Evolutionary conservation across 2,888 invertebrate species (phyloP).

Genomic region (Luffia ferchaultella): DNA sequence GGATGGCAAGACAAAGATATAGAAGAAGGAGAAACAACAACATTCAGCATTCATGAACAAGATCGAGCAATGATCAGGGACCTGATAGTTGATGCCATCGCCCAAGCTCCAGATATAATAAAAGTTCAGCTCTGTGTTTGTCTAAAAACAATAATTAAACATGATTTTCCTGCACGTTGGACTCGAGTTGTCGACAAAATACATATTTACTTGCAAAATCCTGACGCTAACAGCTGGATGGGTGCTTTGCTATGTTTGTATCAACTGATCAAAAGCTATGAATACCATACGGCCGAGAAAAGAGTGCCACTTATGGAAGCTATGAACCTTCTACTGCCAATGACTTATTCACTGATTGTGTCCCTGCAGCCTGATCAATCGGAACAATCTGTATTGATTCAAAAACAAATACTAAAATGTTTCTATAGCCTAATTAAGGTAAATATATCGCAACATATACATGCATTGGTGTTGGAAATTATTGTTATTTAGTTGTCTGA

Average conservation of each 20-base stretch:
- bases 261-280: slow-evolving; percentile 92
- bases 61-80: slow-evolving; percentile 93
- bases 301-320: slow-evolving; percentile 91
- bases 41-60: slow-evolving; percentile 94
- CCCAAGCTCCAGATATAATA: slow-evolving; percentile 91
- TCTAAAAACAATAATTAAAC: slow-evolving; percentile 91
- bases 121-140: slow-evolving; percentile 93
- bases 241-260: slow-evolving; percentile 92
- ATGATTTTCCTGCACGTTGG: slow-evolving; percentile 96
- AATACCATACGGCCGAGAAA: slow-evolving; percentile 91
- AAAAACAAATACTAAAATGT: slow-evolving; percentile 90
- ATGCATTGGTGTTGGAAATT: too few species aligned
- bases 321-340: slow-evolving; percentile 92
- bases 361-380: slow-evolving; percentile 84
- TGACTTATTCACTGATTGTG: slow-evolving; percentile 86
- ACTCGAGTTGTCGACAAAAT: slow-evolving; percentile 96
- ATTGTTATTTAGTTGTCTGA: too few species aligned
- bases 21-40: slow-evolving; percentile 75
- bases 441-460: slow-evolving; percentile 18
- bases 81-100: slow-evolving; percentile 94
- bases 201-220: slow-evolving; percentile 89
- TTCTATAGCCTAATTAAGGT: slow-evolving; percentile 93
- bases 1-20: slow-evolving; percentile 89
- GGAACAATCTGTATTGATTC: slow-evolving; percentile 87
- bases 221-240: slow-evolving; percentile 87